These are phyloP conservation scores for Leptinotarsa juncta DNA, from an alignment of 2,888 invertebrate genomes.

Conservation along the genomic window DNA sequence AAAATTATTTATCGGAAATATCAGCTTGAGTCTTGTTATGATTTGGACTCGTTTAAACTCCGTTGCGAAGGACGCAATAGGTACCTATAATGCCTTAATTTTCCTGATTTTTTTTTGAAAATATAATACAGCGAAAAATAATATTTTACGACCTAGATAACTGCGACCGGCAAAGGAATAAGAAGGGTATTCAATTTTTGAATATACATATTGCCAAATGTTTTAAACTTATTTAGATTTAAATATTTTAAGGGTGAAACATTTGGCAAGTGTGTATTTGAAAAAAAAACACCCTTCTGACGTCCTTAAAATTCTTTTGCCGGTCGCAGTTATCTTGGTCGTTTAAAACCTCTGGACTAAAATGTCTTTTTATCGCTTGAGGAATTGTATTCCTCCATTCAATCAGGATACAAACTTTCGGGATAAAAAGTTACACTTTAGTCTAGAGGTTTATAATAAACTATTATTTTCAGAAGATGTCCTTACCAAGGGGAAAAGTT, in stretches of 20 bases:
- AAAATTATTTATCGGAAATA: neutral
- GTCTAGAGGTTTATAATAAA: conserved; percentile 19
- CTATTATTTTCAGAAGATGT: neutral
- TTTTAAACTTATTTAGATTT: neutral
- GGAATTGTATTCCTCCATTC: conserved; percentile 20
- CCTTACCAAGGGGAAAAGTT: neutral
- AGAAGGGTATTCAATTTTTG: neutral
- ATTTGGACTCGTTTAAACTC: neutral
- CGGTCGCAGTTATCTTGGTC: neutral
- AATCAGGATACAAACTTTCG: conserved; percentile 16
- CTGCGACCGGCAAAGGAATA: conserved; percentile 1
- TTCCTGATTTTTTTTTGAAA: neutral
- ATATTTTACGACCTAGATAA: neutral
- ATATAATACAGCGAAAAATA: neutral
- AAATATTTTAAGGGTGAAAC: neutral
- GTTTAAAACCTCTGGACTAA: neutral
- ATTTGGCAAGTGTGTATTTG: conserved; percentile 1
- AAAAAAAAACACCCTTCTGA: neutral
- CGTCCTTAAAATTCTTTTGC: neutral
- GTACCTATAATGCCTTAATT: neutral
- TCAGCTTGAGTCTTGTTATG: neutral
- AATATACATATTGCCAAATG: neutral
- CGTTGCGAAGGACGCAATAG: neutral
- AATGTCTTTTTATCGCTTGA: conserved; percentile 8
- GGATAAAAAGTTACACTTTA: conserved; percentile 16